phyloP scores from a whole-genome alignment of 92 coral and sea anemone genomes.

The Diadumene lineata region DNA sequence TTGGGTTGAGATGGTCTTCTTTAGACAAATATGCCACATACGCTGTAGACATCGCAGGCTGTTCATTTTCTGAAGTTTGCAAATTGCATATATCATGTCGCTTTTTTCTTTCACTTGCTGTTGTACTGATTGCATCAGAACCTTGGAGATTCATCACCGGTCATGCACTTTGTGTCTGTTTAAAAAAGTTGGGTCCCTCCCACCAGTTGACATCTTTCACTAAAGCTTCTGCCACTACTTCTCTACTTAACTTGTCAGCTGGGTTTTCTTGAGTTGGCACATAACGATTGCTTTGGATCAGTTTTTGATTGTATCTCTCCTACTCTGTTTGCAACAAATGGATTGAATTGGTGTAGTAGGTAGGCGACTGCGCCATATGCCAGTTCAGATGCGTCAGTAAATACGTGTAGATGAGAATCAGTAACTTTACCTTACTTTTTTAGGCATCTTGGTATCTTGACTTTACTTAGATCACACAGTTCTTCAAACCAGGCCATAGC shows the following conservation, averaged over 20 bases:
- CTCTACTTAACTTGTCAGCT: slow-evolving; percentile 29
- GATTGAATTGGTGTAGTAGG: slow-evolving; percentile 30
- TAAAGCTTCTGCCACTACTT: slow-evolving; percentile 8
- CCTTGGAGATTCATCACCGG: slow-evolving; percentile 4
- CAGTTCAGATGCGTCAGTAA: slow-evolving; percentile 22
- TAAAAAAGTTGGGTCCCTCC: slow-evolving; percentile 17
- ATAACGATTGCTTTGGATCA: slow-evolving; percentile 41
- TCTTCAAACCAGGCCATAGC: slow-evolving; percentile 24
- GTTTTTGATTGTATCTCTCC: slow-evolving; percentile 30
- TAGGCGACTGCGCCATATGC: slow-evolving; percentile 47
- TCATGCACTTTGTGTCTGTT: slow-evolving; percentile 13
- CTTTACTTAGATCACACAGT: slow-evolving; percentile 7
- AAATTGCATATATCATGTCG: not conserved
- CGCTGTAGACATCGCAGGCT: not conserved
- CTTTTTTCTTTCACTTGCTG: not conserved
- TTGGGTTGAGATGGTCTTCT: slow-evolving; percentile 25
- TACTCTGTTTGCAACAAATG: slow-evolving; percentile 51
- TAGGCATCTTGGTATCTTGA: slow-evolving; percentile 29
- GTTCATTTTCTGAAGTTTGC: not conserved
- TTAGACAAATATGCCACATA: not conserved
- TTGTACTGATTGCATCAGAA: not conserved
- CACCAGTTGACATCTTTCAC: slow-evolving; percentile 10
- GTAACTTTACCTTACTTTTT: slow-evolving; percentile 6
- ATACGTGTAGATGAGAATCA: slow-evolving; percentile 25
- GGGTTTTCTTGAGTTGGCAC: slow-evolving; percentile 22